phyloP scores from a whole-genome alignment of 2,113 vertebrate genomes.

The Zosterops hypoxanthus region DNA sequence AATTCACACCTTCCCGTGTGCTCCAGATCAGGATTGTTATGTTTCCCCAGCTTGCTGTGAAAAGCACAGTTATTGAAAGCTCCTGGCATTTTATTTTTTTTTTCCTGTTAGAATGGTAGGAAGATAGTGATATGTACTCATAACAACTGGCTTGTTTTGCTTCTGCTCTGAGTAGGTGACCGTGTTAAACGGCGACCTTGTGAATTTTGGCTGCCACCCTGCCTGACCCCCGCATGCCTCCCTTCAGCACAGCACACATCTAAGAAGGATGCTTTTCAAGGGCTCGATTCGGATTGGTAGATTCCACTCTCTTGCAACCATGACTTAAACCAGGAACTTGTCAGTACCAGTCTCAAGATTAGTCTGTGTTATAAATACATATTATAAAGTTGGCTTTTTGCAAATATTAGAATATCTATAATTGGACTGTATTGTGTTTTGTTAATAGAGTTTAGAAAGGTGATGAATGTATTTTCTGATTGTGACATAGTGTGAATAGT shows the following conservation, averaged over 20 bases:
- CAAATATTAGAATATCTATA: no score
- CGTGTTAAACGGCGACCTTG: not conserved
- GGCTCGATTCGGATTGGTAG: conserved; percentile 90
- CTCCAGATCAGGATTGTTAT: conserved; percentile 87
- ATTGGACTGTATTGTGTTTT: no score
- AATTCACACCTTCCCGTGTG: conserved; percentile 84
- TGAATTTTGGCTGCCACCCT: not conserved
- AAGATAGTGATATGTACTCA: not conserved
- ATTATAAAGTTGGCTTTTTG: no score
- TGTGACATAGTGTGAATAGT: no score
- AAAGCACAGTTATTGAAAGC: conserved; percentile 76
- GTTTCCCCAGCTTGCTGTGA: conserved; percentile 80
- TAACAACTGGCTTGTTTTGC: not conserved
- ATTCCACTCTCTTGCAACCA: conserved; percentile 91
- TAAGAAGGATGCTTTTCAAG: conserved; percentile 88
- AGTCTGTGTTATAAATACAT: conserved; percentile 13
- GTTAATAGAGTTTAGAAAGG: no score
- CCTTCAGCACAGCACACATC: not conserved
- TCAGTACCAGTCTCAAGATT: conserved; percentile 89
- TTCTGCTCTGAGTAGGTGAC: not conserved
- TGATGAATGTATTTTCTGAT: no score
- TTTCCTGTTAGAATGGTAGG: conserved; percentile 75
- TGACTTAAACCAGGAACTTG: conserved; percentile 92
- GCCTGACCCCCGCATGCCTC: accelerated
- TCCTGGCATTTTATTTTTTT: conserved; percentile 79